Evolutionary conservation across 2,113 vertebrate genomes (phyloP), one percentile per base, ranked within the genome.

Genomic region (Barbus barbus): DNA sequence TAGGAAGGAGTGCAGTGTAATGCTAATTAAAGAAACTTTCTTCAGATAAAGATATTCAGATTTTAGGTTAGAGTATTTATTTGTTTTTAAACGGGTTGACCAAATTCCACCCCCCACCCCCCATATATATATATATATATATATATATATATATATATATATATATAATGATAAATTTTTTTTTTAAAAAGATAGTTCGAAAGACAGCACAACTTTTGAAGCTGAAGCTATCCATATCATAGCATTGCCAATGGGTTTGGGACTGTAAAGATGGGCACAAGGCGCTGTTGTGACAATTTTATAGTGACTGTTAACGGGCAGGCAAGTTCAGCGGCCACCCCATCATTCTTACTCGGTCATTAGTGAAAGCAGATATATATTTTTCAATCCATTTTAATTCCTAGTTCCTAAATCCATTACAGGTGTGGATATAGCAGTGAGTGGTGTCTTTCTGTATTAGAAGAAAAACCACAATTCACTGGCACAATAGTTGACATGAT

Each of bases 261-360:
- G 81, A 72, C 36, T 63, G 74, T 46, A 84, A 84, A 81, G 82
- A 44, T 18, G 13, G 41, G 9, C 48, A 46, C 18, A 80, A 74
- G 33, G 46, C 22, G 82, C 86, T 87, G 86, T 84, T 22, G 4
- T 36, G 24, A 79, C 82, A 76, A 44, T 81, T 87, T 87, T 83
- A 67, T 44, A 84, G 38, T 77, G 82, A 84, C 86, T 81, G 83
- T 86, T 87, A 87, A 84, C 26, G 81, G 86, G 58, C 82, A 84
- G 82, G 77, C 71, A 80, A 80, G 60, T 87, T 81, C 60, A 76
- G 26, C n/a, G 26, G 86, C 44, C 71, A 81, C 46, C 61, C 44
- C 44, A 84, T 84, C 72, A 87, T 73, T 87, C 85, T 74, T 73
- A 36, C 20, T 63, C 22, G 18, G 76, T 82, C 82, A 85, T 86